A percentile compares a stretch with the other conserved stretches of the same genome.
Evolutionary conservation across 2,797 vertebrate genomes (phyloP).

Genomic region (Cossypha polioptera): DNA sequence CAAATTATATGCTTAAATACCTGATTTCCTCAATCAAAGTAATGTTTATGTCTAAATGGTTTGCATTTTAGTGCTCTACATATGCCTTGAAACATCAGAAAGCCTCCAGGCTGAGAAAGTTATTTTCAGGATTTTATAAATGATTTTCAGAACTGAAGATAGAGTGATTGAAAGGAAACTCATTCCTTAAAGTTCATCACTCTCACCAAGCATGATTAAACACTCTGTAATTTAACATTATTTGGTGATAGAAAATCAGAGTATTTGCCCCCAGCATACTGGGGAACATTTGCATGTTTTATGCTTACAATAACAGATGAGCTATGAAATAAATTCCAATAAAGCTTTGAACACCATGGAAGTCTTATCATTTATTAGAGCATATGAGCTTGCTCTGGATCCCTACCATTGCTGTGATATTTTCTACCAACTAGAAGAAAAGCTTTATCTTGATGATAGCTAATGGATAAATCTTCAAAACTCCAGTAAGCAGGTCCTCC

Average conservation of each 20-base stretch:
- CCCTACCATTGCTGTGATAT: neutral
- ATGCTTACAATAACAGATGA: slow-evolving; percentile 67
- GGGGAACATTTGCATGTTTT: slow-evolving; percentile 45
- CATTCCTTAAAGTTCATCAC: slow-evolving; percentile 46
- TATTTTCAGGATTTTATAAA: neutral
- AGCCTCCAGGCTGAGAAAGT: neutral
- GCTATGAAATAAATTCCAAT: slow-evolving; percentile 67
- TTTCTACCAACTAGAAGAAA: neutral
- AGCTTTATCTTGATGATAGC: neutral
- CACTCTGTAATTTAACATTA: slow-evolving; percentile 31
- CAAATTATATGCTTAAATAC: neutral
- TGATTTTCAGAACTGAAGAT: neutral
- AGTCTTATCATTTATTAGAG: slow-evolving; percentile 60
- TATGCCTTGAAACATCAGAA: neutral
- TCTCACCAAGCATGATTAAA: slow-evolving; percentile 54
- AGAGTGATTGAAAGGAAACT: slow-evolving; percentile 40
- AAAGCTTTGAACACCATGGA: slow-evolving; percentile 42
- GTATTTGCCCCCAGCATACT: slow-evolving; percentile 52
- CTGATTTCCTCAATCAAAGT: neutral
- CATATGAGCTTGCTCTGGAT: neutral
- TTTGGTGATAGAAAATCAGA: slow-evolving; percentile 65
- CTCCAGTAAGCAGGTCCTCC: neutral
- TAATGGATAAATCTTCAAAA: neutral
- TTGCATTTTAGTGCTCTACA: neutral
- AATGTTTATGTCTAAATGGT: neutral